Base-by-base conservation (phyloP, 2,113 vertebrate genomes). In the Sardina pilchardus region DNA sequence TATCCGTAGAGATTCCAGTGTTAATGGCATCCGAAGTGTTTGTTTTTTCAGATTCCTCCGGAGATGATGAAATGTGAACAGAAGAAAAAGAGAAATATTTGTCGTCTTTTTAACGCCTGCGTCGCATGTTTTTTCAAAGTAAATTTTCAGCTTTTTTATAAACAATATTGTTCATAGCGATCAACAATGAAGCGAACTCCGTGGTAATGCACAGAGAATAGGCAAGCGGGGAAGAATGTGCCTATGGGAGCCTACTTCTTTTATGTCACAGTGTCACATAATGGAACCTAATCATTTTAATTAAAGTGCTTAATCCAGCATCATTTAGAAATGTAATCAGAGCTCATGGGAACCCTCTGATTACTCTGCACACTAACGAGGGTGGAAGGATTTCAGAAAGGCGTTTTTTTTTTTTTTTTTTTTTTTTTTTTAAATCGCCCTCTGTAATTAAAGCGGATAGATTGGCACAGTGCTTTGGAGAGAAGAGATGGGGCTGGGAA, bases 221-320 rank as follows among this genome's bases (percentile, higher is more conserved):
- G 14, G 45, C 56, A 80, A 90, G 45, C 82, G 88, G 93, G 90
- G 90, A 90, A 87, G 91, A 85, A 90, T 85, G 75, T 89, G 89
- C 93, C 93, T 84, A 86, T 85, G 86, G 93, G 93, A 93, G 91
- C 93, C 93, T 89, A 85, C 91, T 95, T 91, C 92, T 87, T 83
- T 94, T 91, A 91, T 86, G 89, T 94, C 91, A 91, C 87, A 89
- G 93, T 93, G 90, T 90, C 86, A 86, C 91, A 93, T 93, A 87
- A 92, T 96, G 86, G 87, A 90, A 82, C 90, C 88, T 93, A 93
- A 88, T 94, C 91, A 90, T 90, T 91, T 95, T 94, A 95, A 95
- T 96, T 94, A 96, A 94, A 95, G 89, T 89, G 92, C 82, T 93
- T 93, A 90, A 94, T 93, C 89, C 91, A 85, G 89, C 91, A 90